phyloP scores from a whole-genome alignment of 2,797 vertebrate genomes.

The Xiphorhynchus erythropygius region DNA sequence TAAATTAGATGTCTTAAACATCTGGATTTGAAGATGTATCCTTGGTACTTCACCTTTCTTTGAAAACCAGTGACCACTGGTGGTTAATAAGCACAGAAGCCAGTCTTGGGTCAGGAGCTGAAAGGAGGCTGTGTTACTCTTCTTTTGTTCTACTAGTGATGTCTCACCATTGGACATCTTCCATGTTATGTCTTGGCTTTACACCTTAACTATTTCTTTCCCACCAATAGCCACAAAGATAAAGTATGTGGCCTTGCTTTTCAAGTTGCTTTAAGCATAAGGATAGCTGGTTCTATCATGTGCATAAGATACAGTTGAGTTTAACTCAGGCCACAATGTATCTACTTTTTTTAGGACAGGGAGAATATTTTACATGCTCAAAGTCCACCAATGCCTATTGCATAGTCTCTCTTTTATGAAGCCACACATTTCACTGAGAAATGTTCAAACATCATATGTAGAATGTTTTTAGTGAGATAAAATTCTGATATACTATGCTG shows the following conservation, averaged over 20 bases:
- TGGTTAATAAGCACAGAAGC: neutral
- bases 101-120: neutral
- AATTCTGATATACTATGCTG: neutral
- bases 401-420: neutral
- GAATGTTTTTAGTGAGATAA: neutral
- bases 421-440: neutral
- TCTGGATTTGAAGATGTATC: neutral
- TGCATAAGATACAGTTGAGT: neutral
- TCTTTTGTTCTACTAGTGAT: neutral
- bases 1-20: neutral
- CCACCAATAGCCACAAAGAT: neutral
- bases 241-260: neutral
- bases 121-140: neutral
- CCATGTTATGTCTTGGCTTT: neutral
- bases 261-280: neutral
- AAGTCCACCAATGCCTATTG: neutral
- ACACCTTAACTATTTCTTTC: neutral
- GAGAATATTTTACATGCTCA: accelerated
- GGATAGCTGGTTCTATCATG: neutral
- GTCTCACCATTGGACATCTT: neutral
- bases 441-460: neutral
- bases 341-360: neutral
- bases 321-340: accelerated
- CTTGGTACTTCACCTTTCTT: neutral
- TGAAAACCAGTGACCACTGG: accelerated